Conservation (phyloP, 2,797 vertebrate genomes). For the Strix occidentalis region DNA sequence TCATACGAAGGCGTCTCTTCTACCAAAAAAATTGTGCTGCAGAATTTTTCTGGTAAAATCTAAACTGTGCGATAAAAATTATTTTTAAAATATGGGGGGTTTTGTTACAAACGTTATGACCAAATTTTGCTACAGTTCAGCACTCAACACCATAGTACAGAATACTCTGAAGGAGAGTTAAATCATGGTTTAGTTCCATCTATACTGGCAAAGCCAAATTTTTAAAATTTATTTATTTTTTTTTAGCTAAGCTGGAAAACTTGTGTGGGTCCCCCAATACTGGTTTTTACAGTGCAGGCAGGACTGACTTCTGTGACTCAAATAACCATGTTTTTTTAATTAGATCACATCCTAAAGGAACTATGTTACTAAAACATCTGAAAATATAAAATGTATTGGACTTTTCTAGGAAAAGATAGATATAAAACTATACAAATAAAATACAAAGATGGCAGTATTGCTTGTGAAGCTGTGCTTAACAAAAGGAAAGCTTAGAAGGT, state of each 20-base stretch:
- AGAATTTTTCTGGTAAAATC: neutral
- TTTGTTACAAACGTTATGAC: neutral
- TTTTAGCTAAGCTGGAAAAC: neutral
- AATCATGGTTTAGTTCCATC: neutral
- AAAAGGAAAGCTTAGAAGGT: neutral
- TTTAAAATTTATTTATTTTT: neutral
- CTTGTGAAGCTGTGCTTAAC: slow-evolving; percentile 19
- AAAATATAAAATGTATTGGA: slow-evolving; percentile 39
- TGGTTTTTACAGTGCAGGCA: neutral
- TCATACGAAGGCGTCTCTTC: neutral
- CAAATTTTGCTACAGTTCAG: neutral
- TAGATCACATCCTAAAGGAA: slow-evolving; percentile 57
- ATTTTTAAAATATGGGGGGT: neutral
- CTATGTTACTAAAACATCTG: slow-evolving; percentile 40
- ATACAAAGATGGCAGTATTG: slow-evolving; percentile 30
- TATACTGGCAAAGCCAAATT: neutral
- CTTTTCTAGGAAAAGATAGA: slow-evolving; percentile 27
- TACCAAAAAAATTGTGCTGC: neutral
- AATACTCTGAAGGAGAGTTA: neutral
- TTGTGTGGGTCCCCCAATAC: neutral
- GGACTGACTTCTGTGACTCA: slow-evolving; percentile 35
- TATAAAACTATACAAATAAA: neutral
- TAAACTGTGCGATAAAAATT: neutral
- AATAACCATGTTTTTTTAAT: slow-evolving; percentile 59
- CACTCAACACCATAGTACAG: neutral